Base-by-base conservation (phyloP, 2,797 vertebrate genomes). In the Cuniculus paca region DNA sequence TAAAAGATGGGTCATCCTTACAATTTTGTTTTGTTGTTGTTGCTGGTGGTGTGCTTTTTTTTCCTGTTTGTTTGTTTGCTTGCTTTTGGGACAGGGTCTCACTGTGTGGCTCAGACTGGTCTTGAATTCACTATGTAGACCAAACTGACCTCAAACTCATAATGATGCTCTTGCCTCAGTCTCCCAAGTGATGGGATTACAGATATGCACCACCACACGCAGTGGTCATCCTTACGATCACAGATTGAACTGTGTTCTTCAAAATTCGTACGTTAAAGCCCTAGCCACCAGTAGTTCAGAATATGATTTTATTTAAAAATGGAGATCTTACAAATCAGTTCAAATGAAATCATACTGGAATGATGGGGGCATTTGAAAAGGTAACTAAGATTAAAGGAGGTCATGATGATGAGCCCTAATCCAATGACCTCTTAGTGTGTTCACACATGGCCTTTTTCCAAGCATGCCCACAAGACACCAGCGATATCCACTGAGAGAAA, bases 361-460 rank as follows among this genome's bases (percentile, higher is more conserved):
- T 36, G 63, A n/a, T 20, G 70, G 74, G 88, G 34, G 45, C 0
- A 31, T 74, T 88, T 93, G 61, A 56, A 95, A 63, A 34, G 13
- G 5, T 54, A 74, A 82, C 50, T 81, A 56, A 52, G n/a, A 16
- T 63, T 82, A 95, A 91, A 72, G 39, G 80, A 63, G 36, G 39
- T 63, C 39, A 45, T 52, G 17, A 65, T 68, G 12, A 19, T 11
- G 1, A n/a, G 4, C 14, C 31, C 72, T 24, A 80, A 90, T 79
- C 63, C 72, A 72, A 7, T 8, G 16, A 72, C 8, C n/a, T 50
- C 28, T 45, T 58, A 77, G 13, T 36, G 22, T 63, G 17, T 34
- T 22, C 4, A 34, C 58, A 61, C 10, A 11, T 31, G 58, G 58
- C 54, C 6, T 24, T 42, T 34, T 26, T 45, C 26, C 17, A 36